These are phyloP conservation scores for Salmo trutta DNA, from an alignment of 2,797 vertebrate genomes.

Conservation along the genomic window DNA sequence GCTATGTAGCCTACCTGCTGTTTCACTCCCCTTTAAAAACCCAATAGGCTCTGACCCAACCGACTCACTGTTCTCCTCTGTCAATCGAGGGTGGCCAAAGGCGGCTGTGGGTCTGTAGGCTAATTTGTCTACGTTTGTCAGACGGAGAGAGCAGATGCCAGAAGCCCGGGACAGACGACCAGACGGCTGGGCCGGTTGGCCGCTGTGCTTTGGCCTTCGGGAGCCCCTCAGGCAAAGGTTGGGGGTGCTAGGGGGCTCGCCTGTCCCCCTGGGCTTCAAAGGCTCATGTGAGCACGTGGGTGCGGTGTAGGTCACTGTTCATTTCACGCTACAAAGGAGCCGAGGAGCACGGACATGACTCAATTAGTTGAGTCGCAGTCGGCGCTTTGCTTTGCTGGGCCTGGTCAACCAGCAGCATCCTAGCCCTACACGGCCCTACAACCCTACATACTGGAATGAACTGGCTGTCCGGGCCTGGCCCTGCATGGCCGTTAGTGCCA, in stretches of 20 bases:
- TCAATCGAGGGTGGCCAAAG: not conserved
- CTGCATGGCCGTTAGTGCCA: not conserved
- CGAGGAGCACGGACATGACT: slow-evolving; percentile 35
- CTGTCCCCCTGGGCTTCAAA: slow-evolving; percentile 28
- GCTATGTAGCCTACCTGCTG: not conserved
- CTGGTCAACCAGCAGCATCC: not conserved
- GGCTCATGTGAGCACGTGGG: slow-evolving; percentile 18
- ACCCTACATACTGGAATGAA: not conserved
- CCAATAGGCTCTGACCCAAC: not conserved
- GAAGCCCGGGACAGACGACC: not conserved
- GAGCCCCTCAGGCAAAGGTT: not conserved
- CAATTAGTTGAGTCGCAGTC: slow-evolving; percentile 19
- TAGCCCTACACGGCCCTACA: not conserved
- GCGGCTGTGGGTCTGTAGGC: slow-evolving; percentile 8
- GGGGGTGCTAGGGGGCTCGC: slow-evolving; percentile 18
- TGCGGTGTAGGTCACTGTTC: slow-evolving; percentile 33
- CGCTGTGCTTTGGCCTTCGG: slow-evolving; percentile 8
- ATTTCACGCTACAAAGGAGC: slow-evolving; percentile 36
- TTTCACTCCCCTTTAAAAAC: not conserved
- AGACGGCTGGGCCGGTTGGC: not conserved
- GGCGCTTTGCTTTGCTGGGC: not conserved
- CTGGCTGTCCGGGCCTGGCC: not conserved
- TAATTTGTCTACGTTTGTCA: slow-evolving; percentile 16
- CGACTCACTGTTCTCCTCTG: slow-evolving; percentile 3
- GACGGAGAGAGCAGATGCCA: slow-evolving; percentile 16